Evolutionary conservation across 2,888 invertebrate species (phyloP), one percentile per base, ranked within the genome.

Genomic region (Adineta ricciae): DNA sequence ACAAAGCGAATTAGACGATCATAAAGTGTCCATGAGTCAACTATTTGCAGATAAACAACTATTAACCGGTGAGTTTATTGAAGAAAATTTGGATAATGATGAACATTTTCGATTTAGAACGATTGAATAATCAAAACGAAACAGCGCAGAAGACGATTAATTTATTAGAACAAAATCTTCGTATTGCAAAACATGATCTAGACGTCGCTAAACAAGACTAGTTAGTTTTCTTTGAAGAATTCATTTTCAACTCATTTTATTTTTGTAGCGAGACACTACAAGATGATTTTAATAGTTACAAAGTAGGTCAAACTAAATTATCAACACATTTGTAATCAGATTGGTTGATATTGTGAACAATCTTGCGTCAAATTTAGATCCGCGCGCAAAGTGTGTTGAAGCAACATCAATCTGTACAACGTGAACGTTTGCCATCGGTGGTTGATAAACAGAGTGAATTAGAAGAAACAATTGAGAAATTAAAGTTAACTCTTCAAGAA

Each of bases 381-480:
- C 92, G 96, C 87, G 96, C 95, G 7, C 95, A 95, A 90, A 94
- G 94, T 88, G 95, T 96, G 7, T 90, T 96, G 83, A 93, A 94
- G 84, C 94, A 95, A 89, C 94, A 91, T 87, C 90, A 90, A 86
- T 88, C 54, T 46, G 27, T 49, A 52, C 54, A 64, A 56, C 86
- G 85, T 54, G 36, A 84, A 19, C n/a, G 83, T 72, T 21, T n/a
- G 24, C 36, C 85, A 19, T n/a, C 64, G 21, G 1, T 19, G 24
- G 19, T 41, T 2, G 78, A 78, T 24, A 78, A 41, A 78, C 78
- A 78, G n/a, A 78, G 11, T 41, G 78, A 78, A 84, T 87, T 90
- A 46, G 90, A 91, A 84, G 88, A 88, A 83, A 88, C 88, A 16
- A 87, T 90, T 82, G 90, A 91, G n/a, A 89, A 90, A 84, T 87